Base-by-base conservation (phyloP, 2,888 invertebrate species). In the Gastrophysa polygoni region DNA sequence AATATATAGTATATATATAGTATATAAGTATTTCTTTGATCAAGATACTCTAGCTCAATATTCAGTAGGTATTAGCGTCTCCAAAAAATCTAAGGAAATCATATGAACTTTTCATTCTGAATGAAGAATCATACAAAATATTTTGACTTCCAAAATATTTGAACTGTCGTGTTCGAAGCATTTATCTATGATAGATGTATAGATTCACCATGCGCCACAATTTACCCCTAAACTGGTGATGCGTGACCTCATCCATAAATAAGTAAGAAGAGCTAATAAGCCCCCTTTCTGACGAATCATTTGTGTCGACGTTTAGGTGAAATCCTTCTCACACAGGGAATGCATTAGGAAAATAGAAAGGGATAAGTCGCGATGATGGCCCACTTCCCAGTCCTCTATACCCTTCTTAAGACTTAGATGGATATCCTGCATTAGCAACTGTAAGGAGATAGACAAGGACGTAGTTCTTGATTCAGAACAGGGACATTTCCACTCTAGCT, bases 321-420 rank as follows among this genome's bases (percentile, higher is more conserved):
- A 78, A 76, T 76, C 75, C 77, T 71, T 61, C 73, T 73, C 71
- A 74, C 76, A 77, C 75, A 77, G 75, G 52, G 78, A 78, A 80
- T 80, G 76, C 77, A 78, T 79, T 80, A 80, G 72, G 73, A 75
- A 75, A 77, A 78, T 76, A 74, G 77, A 75, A 71, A 73, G 77
- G 76, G 77, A 77, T 78, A 78, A 76, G 72, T 74, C 73, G 75
- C 71, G 78, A 77, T 79, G 79, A 79, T 79, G 79, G 78, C 74
- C 74, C 70, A 73, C 73, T 77, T 73, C 69, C 73, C 71, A 71
- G 72, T 68, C 69, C 69, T 70, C 67, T 68, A n/a, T n/a, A 71
- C 69, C 72, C 72, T 76, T 73, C 75, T 74, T 77, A 78, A 77
- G 78, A 78, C 77, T 74, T 71, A 73, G 75, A 78, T 77, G 77